Base-by-base conservation (phyloP, 2,888 invertebrate genomes). In the Gisinianus flammeolus region DNA sequence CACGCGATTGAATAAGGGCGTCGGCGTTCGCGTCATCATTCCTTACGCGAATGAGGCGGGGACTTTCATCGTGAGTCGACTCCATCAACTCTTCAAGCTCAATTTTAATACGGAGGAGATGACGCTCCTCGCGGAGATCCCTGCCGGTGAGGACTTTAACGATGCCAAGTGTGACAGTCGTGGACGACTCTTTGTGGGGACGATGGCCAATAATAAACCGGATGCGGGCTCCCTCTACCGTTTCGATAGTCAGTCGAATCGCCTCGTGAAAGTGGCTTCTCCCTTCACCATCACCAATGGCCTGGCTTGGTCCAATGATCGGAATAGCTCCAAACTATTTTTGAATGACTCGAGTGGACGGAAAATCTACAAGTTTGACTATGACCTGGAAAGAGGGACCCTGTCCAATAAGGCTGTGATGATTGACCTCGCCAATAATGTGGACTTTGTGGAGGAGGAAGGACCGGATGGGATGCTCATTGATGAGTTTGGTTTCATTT, bases 311-410 rank as follows among this genome's bases (percentile, higher is more conserved):
- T 77, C 77, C 19, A 77, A 77, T 71, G 77, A 77, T 31, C 5
- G 1, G 2, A 69, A 56, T 5, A 10, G 28, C 19, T 52, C 62
- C 10, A 24, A n/a, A 30, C 30, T 77, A 3, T 77, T 62, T 30
- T 56, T 77, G 8, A 77, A 77, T 54, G 77, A 77, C 35, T 77
- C 70, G 1, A 58, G 56, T 22, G 70, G 62, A 1, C n/a, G 77
- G 26, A 77, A 70, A 31, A 71, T 77, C 52, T 77, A 77, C 56
- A 19, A 28, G 19, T 77, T 77, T 72, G 72, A 77, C 26, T 77
- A 77, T 26, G 62, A 77, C 28, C 2, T 77, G 4, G 44, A 56
- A n/a, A 62, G 31, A 1, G 76, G 76, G 10, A 31, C 19, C 22
- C 12, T 77, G 33, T 52, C 33, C 16, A 70, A 77, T 35, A 68